Evolutionary conservation across 2,888 invertebrate genomes (phyloP), one percentile per base, ranked within the genome.

Genomic region (Tryphoninae sp.): DNA sequence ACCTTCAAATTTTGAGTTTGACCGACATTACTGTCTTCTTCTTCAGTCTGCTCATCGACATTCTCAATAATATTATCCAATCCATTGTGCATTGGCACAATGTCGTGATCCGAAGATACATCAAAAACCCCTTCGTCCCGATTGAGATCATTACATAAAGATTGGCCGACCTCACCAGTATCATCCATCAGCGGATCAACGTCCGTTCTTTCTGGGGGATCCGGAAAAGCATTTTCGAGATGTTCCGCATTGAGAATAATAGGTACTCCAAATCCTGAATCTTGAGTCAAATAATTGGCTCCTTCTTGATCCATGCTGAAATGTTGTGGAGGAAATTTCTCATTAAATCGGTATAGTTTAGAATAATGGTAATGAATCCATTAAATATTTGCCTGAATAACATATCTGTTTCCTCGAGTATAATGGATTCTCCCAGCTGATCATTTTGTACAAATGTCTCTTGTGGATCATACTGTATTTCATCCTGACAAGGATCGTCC

Each of bases 291-390:
- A 69, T 90, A 90, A 85, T 86, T 90, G 22, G 89, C 84, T 78
- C 89, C 88, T 78, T 90, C 90, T 85, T 92, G 90, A 53, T 92
- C 92, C 88, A 92, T 92, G 72, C 91, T 92, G 77, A 3, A 84
- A 81, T 58, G 61, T 71, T 45, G 19, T 22, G 6, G 8, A 64
- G 1, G 45, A 64, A 40, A 9, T 51, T 62, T 13, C 67, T 73
- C 49, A 59, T 51, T 69, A 58, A 68, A 23, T 58, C 51, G 40
- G 33, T 6, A 33, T 6, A 6, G 6, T 33, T 6, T 33, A 0
- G 7, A 33, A 0, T 33, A 33, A 6, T 6, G 33, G 7, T 33
- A 33, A 6, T 6, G 33, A 69, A n/a, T 0, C 1, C 2, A 11
- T 26, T 0, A 22, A 65, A 59, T 42, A 80, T 64, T 83, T 85